These are phyloP conservation scores for Eudorcas thomsonii DNA, from an alignment of 2,113 vertebrate species.

Conservation along the genomic window DNA sequence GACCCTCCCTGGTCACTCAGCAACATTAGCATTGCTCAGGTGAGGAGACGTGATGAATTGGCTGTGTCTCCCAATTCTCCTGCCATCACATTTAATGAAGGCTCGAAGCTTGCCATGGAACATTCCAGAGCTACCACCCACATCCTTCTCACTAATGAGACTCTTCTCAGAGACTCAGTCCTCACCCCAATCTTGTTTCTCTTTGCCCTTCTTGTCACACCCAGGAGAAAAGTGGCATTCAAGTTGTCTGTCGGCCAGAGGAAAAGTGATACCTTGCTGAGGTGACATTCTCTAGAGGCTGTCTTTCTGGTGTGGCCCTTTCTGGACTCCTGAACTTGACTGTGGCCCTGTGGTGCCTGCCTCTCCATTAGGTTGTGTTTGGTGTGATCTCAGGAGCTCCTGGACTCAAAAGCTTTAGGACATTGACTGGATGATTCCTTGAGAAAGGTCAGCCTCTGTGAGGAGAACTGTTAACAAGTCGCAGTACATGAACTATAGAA, in stretches of 20 bases:
- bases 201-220: background rate
- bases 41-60: background rate
- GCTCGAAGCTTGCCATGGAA: background rate
- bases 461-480: background rate
- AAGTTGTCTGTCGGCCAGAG: background rate
- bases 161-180: background rate
- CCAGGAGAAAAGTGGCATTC: background rate
- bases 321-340: background rate
- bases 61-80: background rate
- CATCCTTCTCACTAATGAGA: background rate
- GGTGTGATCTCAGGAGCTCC: background rate
- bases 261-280: background rate
- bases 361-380: background rate
- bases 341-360: too few species aligned
- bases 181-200: background rate
- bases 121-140: background rate
- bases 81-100: background rate
- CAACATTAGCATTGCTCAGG: background rate
- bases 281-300: background rate
- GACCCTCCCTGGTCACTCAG: background rate
- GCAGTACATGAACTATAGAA: background rate
- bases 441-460: background rate
- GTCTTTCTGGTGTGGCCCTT: background rate
- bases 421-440: background rate
- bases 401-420: background rate